phyloP scores from a whole-genome alignment of 2,113 vertebrate genomes.

The Podiceps cristatus region DNA sequence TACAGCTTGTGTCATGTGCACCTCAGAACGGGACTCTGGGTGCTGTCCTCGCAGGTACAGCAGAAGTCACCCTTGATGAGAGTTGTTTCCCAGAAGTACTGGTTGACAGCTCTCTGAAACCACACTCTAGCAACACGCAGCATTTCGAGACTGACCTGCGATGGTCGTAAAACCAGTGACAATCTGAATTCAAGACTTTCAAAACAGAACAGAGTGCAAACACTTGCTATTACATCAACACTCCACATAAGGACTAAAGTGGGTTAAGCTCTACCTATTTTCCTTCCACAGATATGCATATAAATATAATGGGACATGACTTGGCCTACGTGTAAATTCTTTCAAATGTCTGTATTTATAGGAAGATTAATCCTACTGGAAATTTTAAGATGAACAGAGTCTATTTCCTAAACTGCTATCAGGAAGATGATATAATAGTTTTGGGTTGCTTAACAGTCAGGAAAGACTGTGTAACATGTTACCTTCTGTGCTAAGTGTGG shows the following conservation, averaged over 20 bases:
- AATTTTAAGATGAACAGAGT: neutral
- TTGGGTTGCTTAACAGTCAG: neutral
- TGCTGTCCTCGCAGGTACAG: neutral
- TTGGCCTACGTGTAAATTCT: fast-evolving
- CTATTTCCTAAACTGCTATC: neutral
- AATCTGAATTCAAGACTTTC: neutral
- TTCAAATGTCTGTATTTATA: neutral
- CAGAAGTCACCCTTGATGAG: neutral
- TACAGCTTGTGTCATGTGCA: neutral
- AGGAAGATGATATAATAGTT: neutral
- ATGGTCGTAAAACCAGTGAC: neutral
- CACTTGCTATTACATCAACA: neutral
- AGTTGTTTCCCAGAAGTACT: neutral
- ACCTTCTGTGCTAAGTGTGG: neutral
- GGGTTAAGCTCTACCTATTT: neutral
- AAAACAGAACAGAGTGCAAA: neutral
- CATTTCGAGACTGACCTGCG: neutral
- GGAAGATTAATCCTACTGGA: neutral
- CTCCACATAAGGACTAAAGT: neutral
- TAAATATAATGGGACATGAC: neutral
- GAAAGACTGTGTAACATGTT: neutral
- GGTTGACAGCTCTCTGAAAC: neutral
- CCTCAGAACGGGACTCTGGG: neutral
- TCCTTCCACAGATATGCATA: neutral
- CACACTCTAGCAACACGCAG: neutral